Evolutionary conservation across 1,140 invertebrate genomes (phyloP).

Genomic region (Drosophila truncata): DNA sequence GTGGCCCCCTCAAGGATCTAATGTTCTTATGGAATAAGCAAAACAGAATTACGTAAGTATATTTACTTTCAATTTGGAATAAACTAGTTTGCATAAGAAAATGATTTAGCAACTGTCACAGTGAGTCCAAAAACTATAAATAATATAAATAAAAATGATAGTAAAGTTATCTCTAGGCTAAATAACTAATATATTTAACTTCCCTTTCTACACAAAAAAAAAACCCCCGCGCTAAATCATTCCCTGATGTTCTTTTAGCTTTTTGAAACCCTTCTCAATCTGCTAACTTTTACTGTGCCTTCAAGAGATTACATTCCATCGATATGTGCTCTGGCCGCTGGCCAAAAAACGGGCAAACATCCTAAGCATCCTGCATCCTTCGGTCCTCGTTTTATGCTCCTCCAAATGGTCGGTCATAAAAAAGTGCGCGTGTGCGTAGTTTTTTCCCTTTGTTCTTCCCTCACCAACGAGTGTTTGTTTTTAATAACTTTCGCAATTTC

Average conservation of each 20-base stretch:
- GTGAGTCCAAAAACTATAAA: too few species aligned
- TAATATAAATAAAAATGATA: background rate
- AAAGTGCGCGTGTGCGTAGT: conserved; percentile 57
- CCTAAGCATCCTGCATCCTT: conserved; percentile 23
- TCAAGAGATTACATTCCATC: conserved; percentile 57
- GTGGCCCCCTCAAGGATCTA: background rate
- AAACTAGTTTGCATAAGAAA: background rate
- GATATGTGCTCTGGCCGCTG: conserved; percentile 66
- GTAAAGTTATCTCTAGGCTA: background rate
- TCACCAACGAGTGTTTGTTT: conserved; percentile 41
- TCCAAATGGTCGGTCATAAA: conserved; percentile 48
- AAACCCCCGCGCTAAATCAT: background rate
- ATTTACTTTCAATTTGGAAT: conserved; percentile 12
- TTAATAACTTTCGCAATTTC: conserved; percentile 74
- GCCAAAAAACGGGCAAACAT: conserved; percentile 41
- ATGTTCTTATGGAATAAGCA: conserved; percentile 10
- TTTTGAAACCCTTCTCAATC: conserved; percentile 32
- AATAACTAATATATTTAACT: background rate
- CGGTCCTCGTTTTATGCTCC: conserved; percentile 29
- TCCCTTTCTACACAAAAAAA: background rate
- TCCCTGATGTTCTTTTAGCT: background rate
- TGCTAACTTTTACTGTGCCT: conserved; percentile 2
- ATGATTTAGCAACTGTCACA: background rate
- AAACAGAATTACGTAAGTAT: conserved; percentile 5
- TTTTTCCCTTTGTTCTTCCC: conserved; percentile 20